Percentiles rank a stretch among this genome's conserved stretches.
Evolutionary conservation across 2,888 invertebrate species (phyloP).

Genomic region (Leptinotarsa rubiginosa): DNA sequence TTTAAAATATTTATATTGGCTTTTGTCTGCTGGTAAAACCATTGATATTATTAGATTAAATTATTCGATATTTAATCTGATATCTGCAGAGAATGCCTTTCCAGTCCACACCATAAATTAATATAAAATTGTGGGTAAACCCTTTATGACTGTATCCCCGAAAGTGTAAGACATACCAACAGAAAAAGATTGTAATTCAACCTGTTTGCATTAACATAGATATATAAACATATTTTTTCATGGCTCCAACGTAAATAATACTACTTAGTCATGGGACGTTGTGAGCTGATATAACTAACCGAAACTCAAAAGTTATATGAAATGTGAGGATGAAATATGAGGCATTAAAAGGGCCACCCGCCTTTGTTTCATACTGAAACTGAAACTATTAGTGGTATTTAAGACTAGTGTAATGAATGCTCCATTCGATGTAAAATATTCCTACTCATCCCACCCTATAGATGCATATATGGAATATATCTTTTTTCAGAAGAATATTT

Average conservation of each 20-base stretch:
- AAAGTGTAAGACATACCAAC: conserved; percentile 16
- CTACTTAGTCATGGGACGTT: conserved; percentile 36
- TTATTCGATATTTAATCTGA: no score
- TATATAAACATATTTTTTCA: conserved; percentile 23
- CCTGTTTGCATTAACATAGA: conserved; percentile 26
- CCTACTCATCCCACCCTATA: neutral
- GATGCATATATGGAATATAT: no score
- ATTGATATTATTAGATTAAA: no score
- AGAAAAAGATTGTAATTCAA: conserved; percentile 6
- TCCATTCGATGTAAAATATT: neutral
- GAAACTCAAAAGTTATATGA: conserved; percentile 28
- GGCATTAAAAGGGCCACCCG: conserved; percentile 37
- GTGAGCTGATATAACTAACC: conserved; percentile 36
- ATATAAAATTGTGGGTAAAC: neutral
- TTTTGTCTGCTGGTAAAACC: no score
- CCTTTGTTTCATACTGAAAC: conserved; percentile 32
- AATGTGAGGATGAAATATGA: conserved; percentile 37
- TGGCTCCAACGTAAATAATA: conserved; percentile 31
- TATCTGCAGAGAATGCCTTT: no score
- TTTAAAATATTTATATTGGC: no score
- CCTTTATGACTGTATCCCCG: conserved; percentile 3
- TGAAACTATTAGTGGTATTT: conserved; percentile 18
- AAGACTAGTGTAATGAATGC: conserved; percentile 12
- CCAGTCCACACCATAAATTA: neutral
- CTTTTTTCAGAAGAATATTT: no score